phyloP scores from a whole-genome alignment of 2,797 vertebrate species.

The Echeneis naucrates region DNA sequence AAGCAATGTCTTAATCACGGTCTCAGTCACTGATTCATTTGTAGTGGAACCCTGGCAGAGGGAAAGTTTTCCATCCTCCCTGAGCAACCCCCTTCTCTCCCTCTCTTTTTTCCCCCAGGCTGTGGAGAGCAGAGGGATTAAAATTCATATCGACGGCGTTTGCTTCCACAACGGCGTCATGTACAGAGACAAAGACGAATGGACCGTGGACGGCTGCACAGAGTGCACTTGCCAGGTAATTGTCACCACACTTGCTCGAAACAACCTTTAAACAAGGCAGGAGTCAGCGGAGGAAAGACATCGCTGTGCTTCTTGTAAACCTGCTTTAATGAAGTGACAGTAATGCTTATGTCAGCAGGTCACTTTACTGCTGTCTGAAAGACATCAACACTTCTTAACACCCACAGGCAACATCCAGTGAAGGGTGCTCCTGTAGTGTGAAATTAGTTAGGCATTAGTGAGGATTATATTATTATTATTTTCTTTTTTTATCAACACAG shows the following conservation, averaged over 20 bases:
- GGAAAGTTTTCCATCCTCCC: constrained; percentile 74
- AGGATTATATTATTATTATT: constrained; percentile 50
- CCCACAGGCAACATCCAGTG: constrained; percentile 16
- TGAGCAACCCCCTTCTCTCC: constrained; percentile 46
- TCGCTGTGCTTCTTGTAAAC: constrained; percentile 29
- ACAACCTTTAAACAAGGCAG: constrained; percentile 26
- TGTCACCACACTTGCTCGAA: constrained; percentile 52
- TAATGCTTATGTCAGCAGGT: constrained; percentile 52
- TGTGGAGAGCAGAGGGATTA: constrained; percentile 84
- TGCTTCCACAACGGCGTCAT: constrained; percentile 93
- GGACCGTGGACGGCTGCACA: constrained; percentile 97
- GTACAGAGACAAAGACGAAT: constrained; percentile 91
- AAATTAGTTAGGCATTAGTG: constrained; percentile 55
- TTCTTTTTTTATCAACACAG: constrained; percentile 51
- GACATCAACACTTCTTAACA: constrained; percentile 43
- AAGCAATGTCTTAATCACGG: constrained; percentile 78
- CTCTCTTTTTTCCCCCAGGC: constrained; percentile 76
- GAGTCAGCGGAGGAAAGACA: constrained; percentile 29
- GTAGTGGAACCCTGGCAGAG: constrained; percentile 79
- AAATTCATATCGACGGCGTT: constrained; percentile 81
- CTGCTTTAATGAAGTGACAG: constrained; percentile 57
- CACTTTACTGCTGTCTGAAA: constrained; percentile 46
- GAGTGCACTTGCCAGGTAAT: constrained; percentile 97
- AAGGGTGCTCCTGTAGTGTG: constrained; percentile 30
- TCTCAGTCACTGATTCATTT: constrained; percentile 74